Percentiles rank a stretch among this genome's conserved stretches.
Evolutionary conservation across 2,797 vertebrate species (phyloP).

Genomic region (Mormyrus hasselquistii): DNA sequence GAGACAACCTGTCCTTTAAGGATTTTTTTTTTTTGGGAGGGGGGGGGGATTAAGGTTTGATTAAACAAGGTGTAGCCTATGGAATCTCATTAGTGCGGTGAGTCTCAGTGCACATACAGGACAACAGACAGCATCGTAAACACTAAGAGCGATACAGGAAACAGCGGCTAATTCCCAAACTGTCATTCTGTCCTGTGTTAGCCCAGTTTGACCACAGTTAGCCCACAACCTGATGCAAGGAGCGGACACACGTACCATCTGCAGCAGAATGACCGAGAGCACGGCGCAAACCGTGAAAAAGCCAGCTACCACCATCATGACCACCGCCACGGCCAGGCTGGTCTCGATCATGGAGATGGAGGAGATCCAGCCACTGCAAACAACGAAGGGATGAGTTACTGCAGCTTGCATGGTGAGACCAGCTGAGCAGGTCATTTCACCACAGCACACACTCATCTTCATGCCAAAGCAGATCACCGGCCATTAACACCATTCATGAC

Average conservation of each 20-base stretch:
- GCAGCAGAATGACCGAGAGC: conserved; percentile 78
- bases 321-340: conserved; percentile 60
- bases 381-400: conserved; percentile 8
- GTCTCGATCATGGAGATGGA: conserved; percentile 46
- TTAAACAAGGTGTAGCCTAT: not conserved
- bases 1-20: not conserved
- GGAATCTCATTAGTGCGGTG: not conserved
- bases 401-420: not conserved
- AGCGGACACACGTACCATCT: conserved; percentile 67
- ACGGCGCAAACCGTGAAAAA: conserved; percentile 79
- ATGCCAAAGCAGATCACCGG: not conserved
- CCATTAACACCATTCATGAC: not conserved
- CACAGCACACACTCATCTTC: not conserved
- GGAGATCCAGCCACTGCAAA: conserved; percentile 80
- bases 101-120: not conserved
- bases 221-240: not conserved
- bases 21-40: not conserved
- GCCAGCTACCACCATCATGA: conserved; percentile 86
- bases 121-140: not conserved
- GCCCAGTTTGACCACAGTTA: not conserved
- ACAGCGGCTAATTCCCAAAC: not conserved
- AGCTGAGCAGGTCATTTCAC: not conserved
- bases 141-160: not conserved
- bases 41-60: not conserved
- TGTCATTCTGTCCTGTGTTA: not conserved